These are phyloP conservation scores for Glaucopsyche alexis DNA, from an alignment of 2,888 invertebrate species.

Conservation along the genomic window DNA sequence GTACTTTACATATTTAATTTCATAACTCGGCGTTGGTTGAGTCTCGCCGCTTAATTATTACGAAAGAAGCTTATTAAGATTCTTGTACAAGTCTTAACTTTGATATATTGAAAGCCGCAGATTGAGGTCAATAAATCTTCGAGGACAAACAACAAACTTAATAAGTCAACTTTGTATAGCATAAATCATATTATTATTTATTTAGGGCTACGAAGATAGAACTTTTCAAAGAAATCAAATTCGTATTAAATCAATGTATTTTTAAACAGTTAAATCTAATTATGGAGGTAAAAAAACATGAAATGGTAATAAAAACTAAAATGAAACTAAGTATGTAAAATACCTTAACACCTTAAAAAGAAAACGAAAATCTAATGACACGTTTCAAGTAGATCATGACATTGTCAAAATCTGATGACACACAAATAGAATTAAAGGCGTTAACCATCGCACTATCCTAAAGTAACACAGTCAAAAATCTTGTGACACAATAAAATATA, in stretches of 20 bases:
- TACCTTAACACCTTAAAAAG: no score
- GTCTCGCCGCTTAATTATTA: not conserved
- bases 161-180: not conserved
- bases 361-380: no score
- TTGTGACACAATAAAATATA: no score
- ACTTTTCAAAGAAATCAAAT: not conserved
- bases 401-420: not conserved
- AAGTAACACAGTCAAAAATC: no score
- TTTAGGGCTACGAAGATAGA: not conserved
- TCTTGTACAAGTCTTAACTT: slow-evolving; percentile 7
- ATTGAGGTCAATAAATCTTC: slow-evolving; percentile 18
- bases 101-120: slow-evolving; percentile 19
- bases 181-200: slow-evolving; percentile 1
- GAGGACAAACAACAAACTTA: slow-evolving; percentile 20
- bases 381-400: no score
- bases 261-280: no score
- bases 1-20: not conserved
- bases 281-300: no score
- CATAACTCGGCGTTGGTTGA: not conserved
- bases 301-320: no score
- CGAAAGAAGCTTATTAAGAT: slow-evolving; percentile 13
- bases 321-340: no score
- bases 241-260: not conserved
- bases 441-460: no score
- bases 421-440: no score